A percentile compares a stretch with the other conserved stretches of the same genome.
Evolutionary conservation across 2,888 invertebrate species (phyloP).

Genomic region (Parochlus steinenii): DNA sequence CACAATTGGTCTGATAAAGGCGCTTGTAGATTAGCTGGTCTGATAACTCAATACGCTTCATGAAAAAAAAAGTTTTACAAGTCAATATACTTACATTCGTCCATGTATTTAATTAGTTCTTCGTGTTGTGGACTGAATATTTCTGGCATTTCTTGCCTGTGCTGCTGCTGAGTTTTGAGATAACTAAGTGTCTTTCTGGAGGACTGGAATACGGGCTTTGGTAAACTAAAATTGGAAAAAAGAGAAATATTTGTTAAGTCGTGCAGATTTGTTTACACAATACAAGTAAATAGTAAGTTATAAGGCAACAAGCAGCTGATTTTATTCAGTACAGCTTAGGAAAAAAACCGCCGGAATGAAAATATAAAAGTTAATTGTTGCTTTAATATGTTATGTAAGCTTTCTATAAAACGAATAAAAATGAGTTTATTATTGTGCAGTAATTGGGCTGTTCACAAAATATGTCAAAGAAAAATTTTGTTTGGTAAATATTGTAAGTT

Average conservation of each 20-base stretch:
- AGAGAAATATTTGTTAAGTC: neutral
- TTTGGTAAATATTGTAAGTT: too few species aligned
- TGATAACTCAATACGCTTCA: conserved; percentile 1
- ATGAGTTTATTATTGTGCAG: too few species aligned
- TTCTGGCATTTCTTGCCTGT: conserved; percentile 23
- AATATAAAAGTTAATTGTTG: too few species aligned
- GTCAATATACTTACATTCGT: conserved; percentile 52
- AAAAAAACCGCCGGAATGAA: neutral
- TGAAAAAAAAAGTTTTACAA: neutral
- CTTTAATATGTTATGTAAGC: too few species aligned
- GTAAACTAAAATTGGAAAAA: conserved; percentile 44
- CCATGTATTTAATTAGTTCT: conserved; percentile 71
- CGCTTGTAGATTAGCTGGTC: too few species aligned
- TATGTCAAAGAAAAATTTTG: too few species aligned
- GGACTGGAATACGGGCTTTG: conserved; percentile 62
- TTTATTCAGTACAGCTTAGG: neutral
- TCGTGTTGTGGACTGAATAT: conserved; percentile 63
- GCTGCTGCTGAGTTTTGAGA: conserved; percentile 38
- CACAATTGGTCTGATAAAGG: too few species aligned
- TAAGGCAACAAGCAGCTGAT: neutral
- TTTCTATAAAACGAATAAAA: too few species aligned
- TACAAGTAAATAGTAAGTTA: neutral
- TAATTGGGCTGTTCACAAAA: too few species aligned
- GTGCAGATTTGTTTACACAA: neutral
- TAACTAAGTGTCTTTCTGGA: conserved; percentile 32